Conservation (phyloP, 2,797 vertebrate species). For the Ctenochaetus hawaiiensis region DNA sequence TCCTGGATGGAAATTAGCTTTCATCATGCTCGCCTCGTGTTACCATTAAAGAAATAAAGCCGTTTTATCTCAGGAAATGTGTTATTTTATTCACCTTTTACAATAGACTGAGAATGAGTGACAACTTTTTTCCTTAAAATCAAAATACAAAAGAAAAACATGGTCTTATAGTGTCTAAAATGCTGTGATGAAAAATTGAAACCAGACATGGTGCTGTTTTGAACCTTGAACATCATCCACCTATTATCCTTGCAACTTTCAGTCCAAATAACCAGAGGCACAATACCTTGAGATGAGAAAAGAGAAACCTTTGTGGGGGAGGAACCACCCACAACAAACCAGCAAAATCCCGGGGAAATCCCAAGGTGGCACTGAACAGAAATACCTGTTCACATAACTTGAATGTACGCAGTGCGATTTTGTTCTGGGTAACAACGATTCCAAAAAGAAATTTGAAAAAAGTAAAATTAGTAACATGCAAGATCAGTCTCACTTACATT, state of each 20-base stretch:
- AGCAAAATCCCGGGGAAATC: slow-evolving; percentile 37
- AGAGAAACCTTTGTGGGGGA: slow-evolving; percentile 10
- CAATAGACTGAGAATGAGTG: not conserved
- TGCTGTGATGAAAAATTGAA: not conserved
- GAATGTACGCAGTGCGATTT: not conserved
- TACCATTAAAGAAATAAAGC: slow-evolving; percentile 33
- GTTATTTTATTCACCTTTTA: not conserved
- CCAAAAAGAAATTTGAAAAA: too few species aligned
- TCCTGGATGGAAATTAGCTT: not conserved
- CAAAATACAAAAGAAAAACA: not conserved
- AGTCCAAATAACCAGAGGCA: not conserved
- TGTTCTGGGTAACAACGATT: too few species aligned
- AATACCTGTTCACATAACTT: slow-evolving; percentile 21
- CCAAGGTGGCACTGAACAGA: slow-evolving; percentile 30
- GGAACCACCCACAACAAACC: slow-evolving; percentile 18
- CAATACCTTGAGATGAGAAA: not conserved
- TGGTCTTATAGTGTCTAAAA: not conserved
- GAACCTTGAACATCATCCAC: not conserved
- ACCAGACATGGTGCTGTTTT: not conserved
- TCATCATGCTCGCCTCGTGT: not conserved
- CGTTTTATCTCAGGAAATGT: not conserved
- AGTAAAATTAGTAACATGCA: too few species aligned
- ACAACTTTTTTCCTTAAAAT: not conserved
- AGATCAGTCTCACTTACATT: too few species aligned
- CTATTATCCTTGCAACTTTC: not conserved